Base-by-base conservation (phyloP, 2,888 invertebrate species). In the Hydropsyche betteni region DNA sequence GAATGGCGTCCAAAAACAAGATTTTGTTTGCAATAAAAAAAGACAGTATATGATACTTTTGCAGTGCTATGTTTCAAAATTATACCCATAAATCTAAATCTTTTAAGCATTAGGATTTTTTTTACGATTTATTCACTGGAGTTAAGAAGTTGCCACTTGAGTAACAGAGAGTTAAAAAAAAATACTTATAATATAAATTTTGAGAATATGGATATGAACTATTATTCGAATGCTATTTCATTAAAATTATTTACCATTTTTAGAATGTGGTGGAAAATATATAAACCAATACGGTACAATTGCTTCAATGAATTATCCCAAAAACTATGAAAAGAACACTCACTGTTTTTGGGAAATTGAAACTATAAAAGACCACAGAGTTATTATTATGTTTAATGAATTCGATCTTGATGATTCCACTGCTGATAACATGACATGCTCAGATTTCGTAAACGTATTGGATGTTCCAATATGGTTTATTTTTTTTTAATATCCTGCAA, bases 241-340 rank as follows among this genome's bases (percentile, higher is more conserved):
- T 2, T 24, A 24, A 24, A 24, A 24, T 24, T 24, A 24, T 24
- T 24, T 24, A 24, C 2, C 2, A 24, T 24, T 24, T 24, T 24
- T 24, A 24, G 24, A 24, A 38, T 72, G 72, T 36, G 72, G 72
- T 3, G 72, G 72, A 38, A 38, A 58, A 7, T 72, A 55, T 38
- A 6, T 36, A 10, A 34, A 33, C 4, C 7, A 16, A 36, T 58
- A 8, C n/a, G 97, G 96, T 0, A 82, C 84, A 0, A 91, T 98
- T 76, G 88, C 90, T 80, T 95, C 96, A 0, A 91, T 93, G 8
- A 94, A 95, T 82, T 98, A 94, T 84, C 98, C 98, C 0, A 84
- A 89, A 74, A 91, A 92, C 81, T 97, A 96, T 85, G 92, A 93
- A 0, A 84, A 86, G 68, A 89, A 91, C 80, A 87, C 92, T 75